These are phyloP conservation scores for Pogonomyrmex californicus DNA, from an alignment of 1,140 invertebrate species.

Conservation along the genomic window DNA sequence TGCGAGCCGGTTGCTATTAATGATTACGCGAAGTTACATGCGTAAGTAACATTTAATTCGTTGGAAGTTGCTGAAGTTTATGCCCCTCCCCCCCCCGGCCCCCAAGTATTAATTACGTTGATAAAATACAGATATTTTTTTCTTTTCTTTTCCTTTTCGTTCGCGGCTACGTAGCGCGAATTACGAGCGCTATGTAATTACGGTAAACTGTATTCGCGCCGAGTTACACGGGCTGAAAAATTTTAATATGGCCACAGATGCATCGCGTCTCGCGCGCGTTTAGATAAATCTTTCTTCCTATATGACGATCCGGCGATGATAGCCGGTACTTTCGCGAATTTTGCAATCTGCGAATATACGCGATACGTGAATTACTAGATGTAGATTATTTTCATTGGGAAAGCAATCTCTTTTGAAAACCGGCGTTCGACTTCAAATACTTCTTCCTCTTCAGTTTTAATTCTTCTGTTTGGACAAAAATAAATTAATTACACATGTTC, in stretches of 20 bases:
- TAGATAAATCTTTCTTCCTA: constrained; percentile 47
- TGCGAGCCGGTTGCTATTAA: constrained; percentile 27
- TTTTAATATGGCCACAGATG: constrained; percentile 44
- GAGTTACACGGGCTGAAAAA: constrained; percentile 20
- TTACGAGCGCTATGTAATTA: constrained; percentile 56
- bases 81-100: constrained; percentile 16
- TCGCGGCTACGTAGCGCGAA: constrained; percentile 24
- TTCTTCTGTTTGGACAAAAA: neutral
- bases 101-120: constrained; percentile 46
- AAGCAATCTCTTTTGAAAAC: neutral
- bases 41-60: constrained; percentile 63
- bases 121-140: constrained; percentile 53
- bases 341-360: neutral
- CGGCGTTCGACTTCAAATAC: neutral
- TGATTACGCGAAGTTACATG: constrained; percentile 53
- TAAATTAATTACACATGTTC: neutral
- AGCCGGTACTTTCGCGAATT: neutral
- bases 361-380: constrained; percentile 15
- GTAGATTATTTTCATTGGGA: neutral
- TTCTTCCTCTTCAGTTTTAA: neutral
- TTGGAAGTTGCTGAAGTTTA: constrained; percentile 53
- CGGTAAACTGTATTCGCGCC: constrained; percentile 38
- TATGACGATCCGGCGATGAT: constrained; percentile 30
- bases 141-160: neutral
- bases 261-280: constrained; percentile 21